Conservation (phyloP, 2,797 vertebrate species). For the Geotrypetes seraphini region DNA sequence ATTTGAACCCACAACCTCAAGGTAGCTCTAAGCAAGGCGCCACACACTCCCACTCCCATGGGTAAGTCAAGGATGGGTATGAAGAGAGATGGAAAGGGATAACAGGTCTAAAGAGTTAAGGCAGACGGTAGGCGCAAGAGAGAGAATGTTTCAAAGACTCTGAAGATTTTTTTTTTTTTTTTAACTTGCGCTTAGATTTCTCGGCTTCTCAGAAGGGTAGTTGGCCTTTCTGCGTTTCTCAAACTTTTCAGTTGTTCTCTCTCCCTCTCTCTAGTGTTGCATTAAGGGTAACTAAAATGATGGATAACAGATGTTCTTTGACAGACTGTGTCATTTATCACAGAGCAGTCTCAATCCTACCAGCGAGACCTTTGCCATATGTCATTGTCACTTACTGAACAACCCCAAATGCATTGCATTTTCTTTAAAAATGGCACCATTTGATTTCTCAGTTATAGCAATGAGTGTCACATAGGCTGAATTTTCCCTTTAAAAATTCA, state of each 20-base stretch:
- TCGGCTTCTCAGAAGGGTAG: background rate
- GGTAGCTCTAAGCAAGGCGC: too few species aligned
- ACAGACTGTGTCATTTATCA: conserved; percentile 66
- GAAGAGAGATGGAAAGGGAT: too few species aligned
- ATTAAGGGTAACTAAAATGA: conserved; percentile 44
- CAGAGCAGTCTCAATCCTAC: conserved; percentile 46
- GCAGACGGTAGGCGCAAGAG: background rate
- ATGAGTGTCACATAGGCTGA: conserved; percentile 23
- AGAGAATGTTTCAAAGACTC: background rate
- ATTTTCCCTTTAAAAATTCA: conserved; percentile 17
- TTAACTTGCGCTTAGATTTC: background rate
- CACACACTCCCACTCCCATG: too few species aligned
- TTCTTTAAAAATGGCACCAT: conserved; percentile 45
- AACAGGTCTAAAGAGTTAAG: too few species aligned
- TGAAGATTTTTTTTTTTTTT: background rate
- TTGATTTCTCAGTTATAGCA: conserved; percentile 39
- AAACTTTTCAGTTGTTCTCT: conserved; percentile 7
- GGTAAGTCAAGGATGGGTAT: too few species aligned
- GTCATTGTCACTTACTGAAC: conserved; percentile 51
- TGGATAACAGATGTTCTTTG: conserved; percentile 56
- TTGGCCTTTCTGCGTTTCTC: background rate
- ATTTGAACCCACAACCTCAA: too few species aligned
- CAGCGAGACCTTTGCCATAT: conserved; percentile 48
- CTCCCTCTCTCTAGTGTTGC: background rate
- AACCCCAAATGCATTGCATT: conserved; percentile 56